Base-by-base conservation (phyloP, 2,888 invertebrate genomes). In the Andrena dorsata region DNA sequence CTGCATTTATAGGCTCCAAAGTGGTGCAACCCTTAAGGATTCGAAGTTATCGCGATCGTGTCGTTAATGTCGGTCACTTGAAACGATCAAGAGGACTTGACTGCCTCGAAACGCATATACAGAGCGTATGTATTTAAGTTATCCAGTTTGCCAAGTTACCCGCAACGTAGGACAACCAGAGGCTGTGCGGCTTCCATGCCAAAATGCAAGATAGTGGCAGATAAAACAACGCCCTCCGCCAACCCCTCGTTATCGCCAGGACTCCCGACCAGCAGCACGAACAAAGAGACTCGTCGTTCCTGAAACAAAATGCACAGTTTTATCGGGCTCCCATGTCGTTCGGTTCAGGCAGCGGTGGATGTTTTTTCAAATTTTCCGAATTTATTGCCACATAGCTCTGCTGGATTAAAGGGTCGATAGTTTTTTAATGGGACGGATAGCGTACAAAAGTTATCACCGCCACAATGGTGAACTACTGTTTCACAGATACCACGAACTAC, bases 141-240 rank as follows among this genome's bases (percentile, higher is more conserved):
- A 61, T 77, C n/a, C 23, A 63, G 51, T 65, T 76, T 28, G 32
- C 60, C 74, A 41, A 75, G 86, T 86, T 90, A 94, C 94, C 94
- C 83, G 94, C 94, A 16, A 94, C 93, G 76, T 94, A 93, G 74
- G 94, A 94, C 6, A 94, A 92, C 94, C 94, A 94, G 41, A 94
- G 91, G 71, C 92, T 92, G 86, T 94, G 92, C 20, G 94, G 94
- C 85, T 92, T 93, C 86, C 94, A 92, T 86, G 94, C 94, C 84
- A 94, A 90, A 73, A 94, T 86, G 61, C 93, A 88, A 28, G 94
- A 93, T 74, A 94, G 89, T 35, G 93, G 91, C 41, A 93, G 88
- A 89, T 94, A 94, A 82, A 94, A 92, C 80, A 94, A 87, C 61
- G 94, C 92, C 81, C 94, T 93, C 81, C 94, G 94, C 94, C 94